Conservation (phyloP, 2,113 vertebrate genomes). For the Telmatochromis sp. region DNA sequence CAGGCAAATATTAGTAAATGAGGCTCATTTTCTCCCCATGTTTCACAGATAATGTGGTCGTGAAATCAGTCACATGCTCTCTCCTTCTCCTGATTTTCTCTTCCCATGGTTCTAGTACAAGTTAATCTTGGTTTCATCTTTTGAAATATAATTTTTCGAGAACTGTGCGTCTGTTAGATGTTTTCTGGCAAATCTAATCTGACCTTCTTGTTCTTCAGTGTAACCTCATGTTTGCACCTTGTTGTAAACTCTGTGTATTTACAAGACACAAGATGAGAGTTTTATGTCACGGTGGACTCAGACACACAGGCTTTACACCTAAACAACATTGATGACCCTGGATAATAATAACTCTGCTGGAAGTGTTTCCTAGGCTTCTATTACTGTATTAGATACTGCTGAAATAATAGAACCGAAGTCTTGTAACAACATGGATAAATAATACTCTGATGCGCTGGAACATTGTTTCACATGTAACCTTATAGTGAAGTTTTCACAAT, state of each 20-base stretch:
- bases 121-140: neutral
- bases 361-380: fast-evolving
- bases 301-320: neutral
- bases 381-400: neutral
- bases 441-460: fast-evolving
- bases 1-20: neutral
- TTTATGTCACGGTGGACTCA: fast-evolving
- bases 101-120: neutral
- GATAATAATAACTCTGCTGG: neutral
- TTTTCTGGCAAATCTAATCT: neutral
- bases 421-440: neutral
- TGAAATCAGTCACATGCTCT: neutral
- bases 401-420: neutral
- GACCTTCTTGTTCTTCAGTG: neutral
- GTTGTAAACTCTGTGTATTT: neutral
- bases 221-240: neutral
- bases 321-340: neutral
- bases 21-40: neutral
- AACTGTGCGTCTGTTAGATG: neutral
- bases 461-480: neutral
- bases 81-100: neutral
- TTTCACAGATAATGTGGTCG: neutral
- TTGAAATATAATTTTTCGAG: neutral
- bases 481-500: fast-evolving
- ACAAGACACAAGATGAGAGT: neutral